Percentiles rank a stretch among this genome's conserved stretches.
Conservation (phyloP, 2,113 vertebrate species). For the Holacanthus passer region DNA sequence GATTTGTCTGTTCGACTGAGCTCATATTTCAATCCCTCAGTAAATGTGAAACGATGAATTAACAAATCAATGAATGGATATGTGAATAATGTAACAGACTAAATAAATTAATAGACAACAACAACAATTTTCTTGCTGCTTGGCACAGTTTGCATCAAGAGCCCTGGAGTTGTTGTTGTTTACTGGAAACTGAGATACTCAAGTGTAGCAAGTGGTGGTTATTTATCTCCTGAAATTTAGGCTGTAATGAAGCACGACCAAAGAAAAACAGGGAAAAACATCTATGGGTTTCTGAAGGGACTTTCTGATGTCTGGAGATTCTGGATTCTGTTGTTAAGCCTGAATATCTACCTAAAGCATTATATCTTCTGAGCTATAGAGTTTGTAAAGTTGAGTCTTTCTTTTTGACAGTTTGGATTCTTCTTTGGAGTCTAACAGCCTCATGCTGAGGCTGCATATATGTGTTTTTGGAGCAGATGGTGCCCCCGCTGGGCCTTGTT, state of each 20-base stretch:
- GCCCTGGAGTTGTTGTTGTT: conserved; percentile 27
- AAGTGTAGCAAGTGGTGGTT: conserved; percentile 18
- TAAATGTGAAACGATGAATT: conserved; percentile 20
- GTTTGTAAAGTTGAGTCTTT: neutral
- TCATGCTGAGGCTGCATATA: neutral
- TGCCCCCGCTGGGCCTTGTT: neutral
- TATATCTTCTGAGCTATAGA: neutral
- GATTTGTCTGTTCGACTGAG: neutral
- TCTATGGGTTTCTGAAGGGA: neutral
- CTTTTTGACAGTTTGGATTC: neutral
- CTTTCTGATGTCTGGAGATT: neutral
- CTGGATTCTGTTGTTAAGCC: neutral
- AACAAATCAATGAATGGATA: conserved; percentile 11
- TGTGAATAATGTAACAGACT: conserved; percentile 43
- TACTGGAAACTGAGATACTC: neutral
- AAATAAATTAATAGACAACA: conserved; percentile 24
- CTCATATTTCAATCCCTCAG: neutral
- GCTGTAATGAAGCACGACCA: conserved; percentile 1
- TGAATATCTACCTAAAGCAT: neutral
- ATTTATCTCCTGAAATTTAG: conserved; percentile 10
- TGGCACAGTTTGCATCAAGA: conserved; percentile 35
- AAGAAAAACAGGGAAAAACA: neutral
- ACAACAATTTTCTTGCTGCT: conserved; percentile 26
- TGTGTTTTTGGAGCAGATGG: conserved; percentile 34
- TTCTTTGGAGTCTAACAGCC: neutral